Evolutionary conservation across 2,113 vertebrate species (phyloP).

Genomic region (Verasper variegatus): DNA sequence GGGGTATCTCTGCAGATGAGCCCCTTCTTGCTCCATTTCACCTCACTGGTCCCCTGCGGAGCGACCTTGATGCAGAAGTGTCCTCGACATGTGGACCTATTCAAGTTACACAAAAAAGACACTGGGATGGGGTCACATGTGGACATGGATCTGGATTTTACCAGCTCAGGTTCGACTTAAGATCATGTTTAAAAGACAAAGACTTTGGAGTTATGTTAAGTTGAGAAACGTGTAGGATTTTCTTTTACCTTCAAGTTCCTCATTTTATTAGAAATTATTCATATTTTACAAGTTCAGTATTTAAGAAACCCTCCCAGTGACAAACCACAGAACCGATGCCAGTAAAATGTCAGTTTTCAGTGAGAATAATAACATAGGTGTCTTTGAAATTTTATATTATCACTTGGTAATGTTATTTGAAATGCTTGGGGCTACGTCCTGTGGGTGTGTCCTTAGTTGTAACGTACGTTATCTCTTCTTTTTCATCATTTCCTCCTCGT

Average conservation of each 20-base stretch:
- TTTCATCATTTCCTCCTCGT: background rate
- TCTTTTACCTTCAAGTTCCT: background rate
- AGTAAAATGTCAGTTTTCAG: too few relatives aligned
- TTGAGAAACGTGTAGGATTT: background rate
- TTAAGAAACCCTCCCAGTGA: background rate
- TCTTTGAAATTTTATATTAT: background rate
- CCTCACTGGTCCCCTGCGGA: background rate
- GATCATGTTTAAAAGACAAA: too few relatives aligned
- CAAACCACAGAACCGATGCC: background rate
- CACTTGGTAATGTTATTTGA: background rate
- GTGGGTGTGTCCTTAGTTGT: background rate
- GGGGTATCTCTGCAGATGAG: slow-evolving; percentile 24
- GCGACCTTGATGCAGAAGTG: slow-evolving; percentile 42
- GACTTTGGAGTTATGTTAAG: too few relatives aligned
- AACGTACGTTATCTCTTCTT: background rate
- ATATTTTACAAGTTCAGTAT: background rate
- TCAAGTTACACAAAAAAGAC: slow-evolving; percentile 2
- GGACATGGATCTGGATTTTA: background rate
- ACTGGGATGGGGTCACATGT: background rate
- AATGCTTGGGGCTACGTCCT: background rate
- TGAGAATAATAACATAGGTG: too few relatives aligned
- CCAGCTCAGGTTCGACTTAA: too few relatives aligned
- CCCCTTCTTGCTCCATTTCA: background rate
- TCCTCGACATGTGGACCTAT: slow-evolving; percentile 7
- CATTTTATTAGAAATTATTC: background rate